A percentile compares a stretch with the other conserved stretches of the same genome.
phyloP scores from a whole-genome alignment of 2,113 vertebrate genomes.

The Alouatta palliata region DNA sequence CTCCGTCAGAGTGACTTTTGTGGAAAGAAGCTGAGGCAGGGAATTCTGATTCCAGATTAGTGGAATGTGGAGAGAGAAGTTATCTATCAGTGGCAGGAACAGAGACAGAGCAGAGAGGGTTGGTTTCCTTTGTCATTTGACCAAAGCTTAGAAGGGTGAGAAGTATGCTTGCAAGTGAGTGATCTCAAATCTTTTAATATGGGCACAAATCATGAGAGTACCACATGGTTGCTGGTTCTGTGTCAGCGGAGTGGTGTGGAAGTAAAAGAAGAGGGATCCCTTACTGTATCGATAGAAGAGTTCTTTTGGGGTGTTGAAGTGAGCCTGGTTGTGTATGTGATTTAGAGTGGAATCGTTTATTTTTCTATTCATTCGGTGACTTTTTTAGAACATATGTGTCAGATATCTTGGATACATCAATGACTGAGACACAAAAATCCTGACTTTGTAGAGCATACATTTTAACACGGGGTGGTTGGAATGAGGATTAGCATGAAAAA shows the following conservation, averaged over 20 bases:
- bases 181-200: background rate
- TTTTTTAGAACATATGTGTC: background rate
- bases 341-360: background rate
- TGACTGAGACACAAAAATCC: constrained; percentile 21
- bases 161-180: background rate
- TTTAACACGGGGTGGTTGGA: background rate
- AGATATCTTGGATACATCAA: constrained; percentile 2
- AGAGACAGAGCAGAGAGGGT: background rate
- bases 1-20: background rate
- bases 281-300: background rate
- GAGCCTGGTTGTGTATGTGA: background rate
- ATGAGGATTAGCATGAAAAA: background rate
- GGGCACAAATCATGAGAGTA: background rate
- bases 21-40: background rate
- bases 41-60: background rate
- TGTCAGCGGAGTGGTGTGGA: background rate
- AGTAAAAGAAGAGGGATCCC: background rate
- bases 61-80: background rate
- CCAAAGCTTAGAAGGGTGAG: background rate
- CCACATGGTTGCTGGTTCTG: background rate
- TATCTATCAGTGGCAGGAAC: background rate
- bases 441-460: background rate
- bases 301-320: background rate
- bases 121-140: background rate
- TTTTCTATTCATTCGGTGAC: background rate